phyloP scores from a whole-genome alignment of 2,113 vertebrate genomes.

The Corydoras maculifer region DNA sequence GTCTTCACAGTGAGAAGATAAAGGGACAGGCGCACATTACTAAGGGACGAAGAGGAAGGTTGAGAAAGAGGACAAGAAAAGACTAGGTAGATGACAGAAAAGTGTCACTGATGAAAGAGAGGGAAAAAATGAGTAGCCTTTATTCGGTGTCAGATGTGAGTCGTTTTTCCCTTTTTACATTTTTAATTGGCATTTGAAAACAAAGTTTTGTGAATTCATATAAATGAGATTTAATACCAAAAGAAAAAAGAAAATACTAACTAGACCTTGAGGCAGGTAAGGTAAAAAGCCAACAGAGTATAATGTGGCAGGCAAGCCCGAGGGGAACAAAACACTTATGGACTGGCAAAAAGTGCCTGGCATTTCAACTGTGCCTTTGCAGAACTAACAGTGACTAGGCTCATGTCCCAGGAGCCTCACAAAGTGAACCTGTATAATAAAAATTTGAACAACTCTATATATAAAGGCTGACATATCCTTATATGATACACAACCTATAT shows the following conservation, averaged over 20 bases:
- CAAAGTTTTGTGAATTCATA: conserved; percentile 18
- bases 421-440: neutral
- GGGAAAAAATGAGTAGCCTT: conserved; percentile 20
- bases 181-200: conserved; percentile 21
- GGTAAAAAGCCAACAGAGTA: conserved; percentile 2
- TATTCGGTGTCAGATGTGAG: conserved; percentile 18
- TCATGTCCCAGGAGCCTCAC: no score
- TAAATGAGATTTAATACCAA: no score
- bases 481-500: no score
- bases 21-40: conserved; percentile 32
- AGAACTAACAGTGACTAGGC: neutral
- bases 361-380: conserved; percentile 7
- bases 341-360: neutral
- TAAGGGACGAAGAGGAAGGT: conserved; percentile 18
- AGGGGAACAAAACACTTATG: conserved; percentile 14
- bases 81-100: conserved; percentile 18
- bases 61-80: conserved; percentile 6
- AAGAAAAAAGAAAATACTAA: no score
- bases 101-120: conserved; percentile 26
- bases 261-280: conserved; percentile 12
- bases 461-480: no score
- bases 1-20: conserved; percentile 30
- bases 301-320: conserved; percentile 9
- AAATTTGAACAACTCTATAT: neutral
- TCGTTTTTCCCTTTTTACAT: conserved; percentile 10